Evolutionary conservation across 2,113 vertebrate genomes (phyloP).

Genomic region (Pogonocichla stellata): DNA sequence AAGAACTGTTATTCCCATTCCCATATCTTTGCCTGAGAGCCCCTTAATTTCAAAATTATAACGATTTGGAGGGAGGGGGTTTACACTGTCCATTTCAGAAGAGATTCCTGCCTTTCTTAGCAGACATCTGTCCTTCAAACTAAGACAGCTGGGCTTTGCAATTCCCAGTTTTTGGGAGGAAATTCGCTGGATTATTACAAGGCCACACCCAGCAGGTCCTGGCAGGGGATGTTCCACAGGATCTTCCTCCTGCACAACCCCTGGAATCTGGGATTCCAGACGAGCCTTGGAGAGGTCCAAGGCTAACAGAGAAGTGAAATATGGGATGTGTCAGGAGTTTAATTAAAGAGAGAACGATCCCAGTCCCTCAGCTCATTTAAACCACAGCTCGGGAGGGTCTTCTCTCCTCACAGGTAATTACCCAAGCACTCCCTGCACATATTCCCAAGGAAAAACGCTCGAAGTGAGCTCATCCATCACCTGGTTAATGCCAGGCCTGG

Average conservation of each 20-base stretch:
- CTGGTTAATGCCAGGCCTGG: not conserved
- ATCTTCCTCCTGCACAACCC: rapidly evolving
- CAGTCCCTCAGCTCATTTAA: not conserved
- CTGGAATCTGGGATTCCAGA: rapidly evolving
- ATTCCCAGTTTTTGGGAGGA: too few relatives aligned
- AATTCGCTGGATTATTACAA: too few relatives aligned
- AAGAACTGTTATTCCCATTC: too few relatives aligned
- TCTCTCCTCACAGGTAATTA: not conserved
- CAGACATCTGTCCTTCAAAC: too few relatives aligned
- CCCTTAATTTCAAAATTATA: too few relatives aligned
- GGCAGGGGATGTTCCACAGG: too few relatives aligned
- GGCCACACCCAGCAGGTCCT: too few relatives aligned
- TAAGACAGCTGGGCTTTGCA: too few relatives aligned
- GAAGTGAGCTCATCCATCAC: not conserved
- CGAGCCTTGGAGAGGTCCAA: not conserved
- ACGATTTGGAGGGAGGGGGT: too few relatives aligned
- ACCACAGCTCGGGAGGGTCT: not conserved
- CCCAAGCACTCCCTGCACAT: not conserved
- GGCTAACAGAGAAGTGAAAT: not conserved
- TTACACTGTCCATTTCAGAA: too few relatives aligned
- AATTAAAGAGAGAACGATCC: not conserved
- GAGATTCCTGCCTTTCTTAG: too few relatives aligned
- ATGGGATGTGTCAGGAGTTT: not conserved
- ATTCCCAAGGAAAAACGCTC: not conserved
- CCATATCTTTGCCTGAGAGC: too few relatives aligned